Evolutionary conservation across 2,113 vertebrate species (phyloP).

Genomic region (Oncorhynchus nerka): DNA sequence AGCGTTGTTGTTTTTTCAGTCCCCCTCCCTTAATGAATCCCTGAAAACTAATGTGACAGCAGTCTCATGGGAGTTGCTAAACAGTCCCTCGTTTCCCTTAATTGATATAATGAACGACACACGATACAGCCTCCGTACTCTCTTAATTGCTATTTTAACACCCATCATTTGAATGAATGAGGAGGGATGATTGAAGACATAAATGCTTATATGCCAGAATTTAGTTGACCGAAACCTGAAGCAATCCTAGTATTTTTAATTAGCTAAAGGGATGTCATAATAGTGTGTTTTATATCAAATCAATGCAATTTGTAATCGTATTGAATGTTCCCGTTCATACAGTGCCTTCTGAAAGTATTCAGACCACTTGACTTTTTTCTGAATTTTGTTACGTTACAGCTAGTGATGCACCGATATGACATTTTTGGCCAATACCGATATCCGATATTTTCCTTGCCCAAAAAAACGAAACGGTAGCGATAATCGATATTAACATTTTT

Average conservation of each 20-base stretch:
- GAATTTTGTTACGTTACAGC: too few species aligned
- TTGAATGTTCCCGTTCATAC: constrained; percentile 35
- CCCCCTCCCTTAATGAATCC: constrained; percentile 53
- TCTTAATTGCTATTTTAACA: constrained; percentile 78
- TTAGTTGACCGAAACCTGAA: constrained; percentile 58
- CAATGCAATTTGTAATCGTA: constrained; percentile 64
- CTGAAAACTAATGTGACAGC: constrained; percentile 56
- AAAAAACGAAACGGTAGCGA: too few species aligned
- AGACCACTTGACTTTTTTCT: too few species aligned
- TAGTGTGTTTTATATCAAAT: constrained; percentile 55
- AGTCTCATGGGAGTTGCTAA: constrained; percentile 69
- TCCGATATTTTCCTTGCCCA: too few species aligned
- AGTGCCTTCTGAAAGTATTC: too few species aligned
- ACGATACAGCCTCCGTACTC: constrained; percentile 62
- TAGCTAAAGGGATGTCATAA: constrained; percentile 54
- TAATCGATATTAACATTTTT: too few species aligned
- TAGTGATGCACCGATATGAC: too few species aligned
- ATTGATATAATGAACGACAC: constrained; percentile 77
- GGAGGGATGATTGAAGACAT: constrained; percentile 65
- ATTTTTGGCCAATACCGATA: too few species aligned
- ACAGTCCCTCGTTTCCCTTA: constrained; percentile 70
- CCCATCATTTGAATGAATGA: constrained; percentile 69
- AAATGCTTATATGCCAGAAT: constrained; percentile 62
- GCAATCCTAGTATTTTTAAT: constrained; percentile 57
- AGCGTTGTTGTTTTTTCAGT: not conserved